These are phyloP conservation scores for Dolichallabes microphthalmus DNA, from an alignment of 2,113 vertebrate genomes.

Conservation along the genomic window DNA sequence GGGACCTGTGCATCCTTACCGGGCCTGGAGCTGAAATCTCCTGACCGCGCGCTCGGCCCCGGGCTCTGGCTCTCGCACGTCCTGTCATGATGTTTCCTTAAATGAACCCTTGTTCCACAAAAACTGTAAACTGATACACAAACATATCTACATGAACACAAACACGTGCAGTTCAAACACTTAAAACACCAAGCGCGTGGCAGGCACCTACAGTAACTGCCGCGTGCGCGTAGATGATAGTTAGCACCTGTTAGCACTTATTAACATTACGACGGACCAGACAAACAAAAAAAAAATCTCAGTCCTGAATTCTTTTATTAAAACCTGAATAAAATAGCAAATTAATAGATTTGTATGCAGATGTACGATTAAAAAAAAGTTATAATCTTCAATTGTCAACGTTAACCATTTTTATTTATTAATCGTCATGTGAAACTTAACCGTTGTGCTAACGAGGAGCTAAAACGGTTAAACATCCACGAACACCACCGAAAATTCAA, in stretches of 20 bases:
- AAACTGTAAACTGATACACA: background rate
- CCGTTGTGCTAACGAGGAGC: too few relatives aligned
- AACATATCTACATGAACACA: background rate
- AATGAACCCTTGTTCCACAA: background rate
- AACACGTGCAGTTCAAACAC: background rate
- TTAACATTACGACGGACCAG: too few relatives aligned
- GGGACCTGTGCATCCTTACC: constrained; percentile 65
- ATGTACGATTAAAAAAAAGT: too few relatives aligned
- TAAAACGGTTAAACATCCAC: background rate
- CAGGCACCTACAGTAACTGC: background rate
- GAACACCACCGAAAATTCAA: background rate
- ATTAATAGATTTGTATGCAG: background rate
- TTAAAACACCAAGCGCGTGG: background rate
- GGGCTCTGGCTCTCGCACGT: constrained; percentile 78
- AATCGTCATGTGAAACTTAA: too few relatives aligned
- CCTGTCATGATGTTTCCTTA: constrained; percentile 73
- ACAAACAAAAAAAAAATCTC: too few relatives aligned
- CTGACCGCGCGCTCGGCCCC: constrained; percentile 79
- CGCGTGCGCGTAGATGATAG: background rate
- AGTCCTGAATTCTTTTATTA: background rate
- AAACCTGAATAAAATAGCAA: background rate
- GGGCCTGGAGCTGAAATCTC: constrained; percentile 59
- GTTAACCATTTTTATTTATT: too few relatives aligned
- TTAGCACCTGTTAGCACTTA: background rate
- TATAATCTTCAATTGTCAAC: too few relatives aligned